Percentiles rank a stretch among this genome's conserved stretches.
Conservation (phyloP, 2,113 vertebrate species). For the Morone chrysops region DNA sequence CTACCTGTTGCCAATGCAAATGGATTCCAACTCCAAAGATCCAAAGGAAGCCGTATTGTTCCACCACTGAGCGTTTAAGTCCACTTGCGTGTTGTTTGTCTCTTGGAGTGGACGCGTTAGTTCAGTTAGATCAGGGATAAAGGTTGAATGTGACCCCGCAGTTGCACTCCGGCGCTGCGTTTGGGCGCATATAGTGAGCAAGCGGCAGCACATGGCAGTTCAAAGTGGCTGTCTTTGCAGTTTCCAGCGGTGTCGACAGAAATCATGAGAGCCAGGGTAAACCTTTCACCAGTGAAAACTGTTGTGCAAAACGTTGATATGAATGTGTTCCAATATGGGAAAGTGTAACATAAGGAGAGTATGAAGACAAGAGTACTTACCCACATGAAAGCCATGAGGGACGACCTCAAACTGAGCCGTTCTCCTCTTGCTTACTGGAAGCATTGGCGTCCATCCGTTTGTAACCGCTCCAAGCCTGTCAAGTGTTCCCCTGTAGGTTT, state of each 20-base stretch:
- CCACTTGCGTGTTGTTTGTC: conserved; percentile 38
- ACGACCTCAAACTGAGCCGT: conserved; percentile 13
- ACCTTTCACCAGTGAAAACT: background rate
- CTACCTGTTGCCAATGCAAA: conserved; percentile 82
- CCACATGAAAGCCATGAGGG: conserved; percentile 49
- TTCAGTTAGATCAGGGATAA: background rate
- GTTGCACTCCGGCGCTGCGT: background rate
- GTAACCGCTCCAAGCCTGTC: conserved; percentile 36
- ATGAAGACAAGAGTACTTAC: conserved; percentile 48
- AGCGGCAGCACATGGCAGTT: conserved; percentile 34
- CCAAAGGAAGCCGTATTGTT: conserved; percentile 48
- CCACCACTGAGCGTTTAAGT: conserved; percentile 17
- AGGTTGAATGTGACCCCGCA: conserved; percentile 26
- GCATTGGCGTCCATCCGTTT: conserved; percentile 19
- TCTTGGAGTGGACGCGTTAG: conserved; percentile 14
- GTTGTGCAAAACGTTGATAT: conserved; percentile 4
- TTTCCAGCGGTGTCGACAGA: conserved; percentile 12
- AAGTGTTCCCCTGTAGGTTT: conserved; percentile 22
- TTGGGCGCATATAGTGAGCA: background rate
- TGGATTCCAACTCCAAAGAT: conserved; percentile 47
- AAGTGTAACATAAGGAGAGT: conserved; percentile 29
- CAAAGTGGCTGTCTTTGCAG: conserved; percentile 39
- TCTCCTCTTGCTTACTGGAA: conserved; percentile 42
- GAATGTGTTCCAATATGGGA: conserved; percentile 1
- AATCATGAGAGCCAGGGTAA: background rate